Evolutionary conservation across 1,140 invertebrate species (phyloP).

Genomic region (Drosophila ambigua): DNA sequence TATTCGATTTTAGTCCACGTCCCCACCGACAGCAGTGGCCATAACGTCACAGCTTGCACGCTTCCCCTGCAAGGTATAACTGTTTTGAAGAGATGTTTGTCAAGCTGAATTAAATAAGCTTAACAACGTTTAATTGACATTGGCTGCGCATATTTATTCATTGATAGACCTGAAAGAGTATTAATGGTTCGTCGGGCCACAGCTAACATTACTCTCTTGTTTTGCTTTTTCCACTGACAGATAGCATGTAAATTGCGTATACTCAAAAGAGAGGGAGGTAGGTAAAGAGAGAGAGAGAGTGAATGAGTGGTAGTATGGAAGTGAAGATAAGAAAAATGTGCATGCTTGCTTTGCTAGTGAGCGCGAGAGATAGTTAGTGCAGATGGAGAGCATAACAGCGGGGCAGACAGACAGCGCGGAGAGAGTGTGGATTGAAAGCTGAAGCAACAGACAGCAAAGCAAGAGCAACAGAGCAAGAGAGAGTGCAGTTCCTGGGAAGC

Average conservation of each 20-base stretch:
- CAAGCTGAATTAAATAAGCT: not conserved
- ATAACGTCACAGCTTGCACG: conserved; percentile 27
- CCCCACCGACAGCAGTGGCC: conserved; percentile 20
- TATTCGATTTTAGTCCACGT: conserved; percentile 49
- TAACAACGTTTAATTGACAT: too few species aligned
- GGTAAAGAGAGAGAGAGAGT: conserved; percentile 11
- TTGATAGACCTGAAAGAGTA: not conserved
- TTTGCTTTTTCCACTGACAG: conserved; percentile 17
- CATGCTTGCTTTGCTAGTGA: not conserved
- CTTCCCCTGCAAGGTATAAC: not conserved
- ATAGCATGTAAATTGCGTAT: conserved; percentile 51
- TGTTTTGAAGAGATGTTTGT: not conserved
- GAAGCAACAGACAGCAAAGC: too few species aligned
- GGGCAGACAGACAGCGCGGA: conserved; percentile 3
- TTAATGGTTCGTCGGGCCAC: not conserved
- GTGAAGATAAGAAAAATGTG: too few species aligned
- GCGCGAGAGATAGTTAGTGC: conserved; percentile 3
- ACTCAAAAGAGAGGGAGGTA: conserved; percentile 4
- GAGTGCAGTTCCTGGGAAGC: too few species aligned
- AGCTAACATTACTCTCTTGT: not conserved
- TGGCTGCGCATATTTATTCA: too few species aligned
- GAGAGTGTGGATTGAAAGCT: not conserved
- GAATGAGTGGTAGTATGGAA: not conserved
- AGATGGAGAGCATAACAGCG: conserved; percentile 10
- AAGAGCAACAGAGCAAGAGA: too few species aligned